phyloP scores from a whole-genome alignment of 2,797 vertebrate species.

The Rhinichthys osculus region DNA sequence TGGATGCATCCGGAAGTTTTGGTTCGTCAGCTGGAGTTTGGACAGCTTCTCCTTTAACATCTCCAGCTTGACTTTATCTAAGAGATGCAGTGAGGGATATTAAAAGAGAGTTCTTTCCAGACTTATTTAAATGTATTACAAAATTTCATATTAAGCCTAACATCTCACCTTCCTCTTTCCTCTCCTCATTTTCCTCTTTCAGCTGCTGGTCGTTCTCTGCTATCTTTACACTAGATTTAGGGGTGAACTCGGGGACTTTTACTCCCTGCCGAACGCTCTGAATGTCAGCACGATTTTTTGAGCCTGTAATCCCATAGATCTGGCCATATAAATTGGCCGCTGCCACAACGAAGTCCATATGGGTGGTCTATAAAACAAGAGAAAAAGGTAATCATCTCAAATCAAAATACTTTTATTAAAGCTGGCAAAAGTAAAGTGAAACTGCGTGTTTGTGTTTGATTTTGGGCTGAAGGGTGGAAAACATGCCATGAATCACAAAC shows the following conservation, averaged over 20 bases:
- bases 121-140: background rate
- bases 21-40: conserved; percentile 53
- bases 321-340: conserved; percentile 84
- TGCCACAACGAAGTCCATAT: conserved; percentile 83
- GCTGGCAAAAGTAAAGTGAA: conserved; percentile 13
- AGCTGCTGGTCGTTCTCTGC: conserved; percentile 74
- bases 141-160: background rate
- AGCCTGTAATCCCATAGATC: conserved; percentile 73
- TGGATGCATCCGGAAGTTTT: conserved; percentile 75
- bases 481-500: conserved; percentile 4
- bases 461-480: background rate
- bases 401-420: conserved; percentile 47
- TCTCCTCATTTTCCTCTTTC: conserved; percentile 59
- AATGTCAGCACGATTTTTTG: conserved; percentile 58
- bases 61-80: conserved; percentile 71
- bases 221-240: conserved; percentile 72
- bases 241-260: conserved; percentile 67
- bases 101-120: background rate
- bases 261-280: conserved; percentile 65
- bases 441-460: conserved; percentile 2
- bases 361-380: conserved; percentile 70
- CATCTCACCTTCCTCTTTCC: conserved; percentile 70
- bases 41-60: conserved; percentile 72
- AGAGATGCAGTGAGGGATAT: conserved; percentile 42
- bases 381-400: background rate